Conservation (phyloP, 92 coral and sea anemone genomes). For the Palythoa caribaeorum region DNA sequence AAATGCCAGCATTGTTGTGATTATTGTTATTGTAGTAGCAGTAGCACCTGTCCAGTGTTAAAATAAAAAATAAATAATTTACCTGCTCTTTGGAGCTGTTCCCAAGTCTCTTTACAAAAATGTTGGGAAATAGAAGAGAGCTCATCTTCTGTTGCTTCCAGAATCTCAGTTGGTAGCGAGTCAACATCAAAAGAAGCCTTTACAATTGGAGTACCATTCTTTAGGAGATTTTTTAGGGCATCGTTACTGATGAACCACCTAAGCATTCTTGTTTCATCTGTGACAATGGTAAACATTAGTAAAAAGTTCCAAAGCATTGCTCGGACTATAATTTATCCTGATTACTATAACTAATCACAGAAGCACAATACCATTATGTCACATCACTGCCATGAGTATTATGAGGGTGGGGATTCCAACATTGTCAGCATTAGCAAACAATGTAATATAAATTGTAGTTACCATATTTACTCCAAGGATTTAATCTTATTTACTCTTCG, state of each 20-base stretch:
- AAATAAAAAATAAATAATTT: not conserved
- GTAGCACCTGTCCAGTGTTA: no score
- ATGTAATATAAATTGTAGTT: not conserved
- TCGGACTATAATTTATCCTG: not conserved
- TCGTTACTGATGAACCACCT: not conserved
- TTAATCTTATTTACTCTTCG: no score
- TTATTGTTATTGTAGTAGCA: no score
- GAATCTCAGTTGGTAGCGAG: not conserved
- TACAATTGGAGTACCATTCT: not conserved
- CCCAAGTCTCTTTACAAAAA: not conserved
- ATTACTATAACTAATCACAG: not conserved
- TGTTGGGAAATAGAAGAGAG: not conserved
- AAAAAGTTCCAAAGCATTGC: not conserved
- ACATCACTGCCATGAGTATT: not conserved
- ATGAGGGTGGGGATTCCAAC: not conserved
- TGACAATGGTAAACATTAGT: not conserved
- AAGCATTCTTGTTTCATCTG: conserved; percentile 9
- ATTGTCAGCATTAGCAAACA: not conserved
- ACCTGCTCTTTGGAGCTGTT: conserved; percentile 3
- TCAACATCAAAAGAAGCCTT: not conserved
- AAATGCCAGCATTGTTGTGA: no score
- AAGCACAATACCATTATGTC: not conserved
- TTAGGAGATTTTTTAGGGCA: not conserved
- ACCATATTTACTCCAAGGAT: no score
- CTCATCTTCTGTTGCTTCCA: conserved; percentile 1